Evolutionary conservation across 2,113 vertebrate species (phyloP), one percentile per base, ranked within the genome.

Genomic region (Archocentrus centrarchus): DNA sequence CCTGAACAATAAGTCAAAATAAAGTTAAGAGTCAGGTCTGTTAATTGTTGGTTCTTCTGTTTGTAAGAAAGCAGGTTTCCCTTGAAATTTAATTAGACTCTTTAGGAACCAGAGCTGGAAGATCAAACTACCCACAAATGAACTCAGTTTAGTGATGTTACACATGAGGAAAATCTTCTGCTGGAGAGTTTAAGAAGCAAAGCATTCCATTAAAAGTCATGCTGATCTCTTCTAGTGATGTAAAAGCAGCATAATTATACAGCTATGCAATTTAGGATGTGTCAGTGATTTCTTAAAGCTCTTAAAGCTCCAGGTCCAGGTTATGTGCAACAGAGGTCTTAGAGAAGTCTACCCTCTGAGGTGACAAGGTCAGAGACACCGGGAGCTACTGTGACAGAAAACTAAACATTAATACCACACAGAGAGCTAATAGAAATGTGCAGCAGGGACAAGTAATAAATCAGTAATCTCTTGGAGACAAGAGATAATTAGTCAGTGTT

Each of bases 401-500:
- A 11, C 27, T 37, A 44, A 62, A 59, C 30, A 13, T 57, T 13
- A 61, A n/a, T 5, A 47, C 78, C 59, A 37, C 3, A 22, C 22
- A n/a, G 55, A 68, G 60, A 47, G 57, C 22, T 80, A 66, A 80
- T 68, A 66, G 59, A 86, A 79, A 78, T 80, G 53, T 76, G 53
- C 58, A 50, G 77, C 2, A 24, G 61, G 17, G 32, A 73, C 17
- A 37, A 57, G 64, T 68, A 77, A 87, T 83, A 64, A 60, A 87
- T 84, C 60, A 55, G 61, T 81, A 68, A 84, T 87, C 57, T 84
- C 73, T 58, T 7, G 44, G 73, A 84, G 81, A 80, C 60, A 22
- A 37, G 20, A 83, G 39, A 57, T 81, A 77, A 84, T 88, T 84
- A 84, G 77, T 81, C 35, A 80, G n/a, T 10, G 6, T 17, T 77